A percentile compares a stretch with the other conserved stretches of the same genome.
phyloP scores from a whole-genome alignment of 64 coral and sea anemone species.

The Porites australiensis region DNA sequence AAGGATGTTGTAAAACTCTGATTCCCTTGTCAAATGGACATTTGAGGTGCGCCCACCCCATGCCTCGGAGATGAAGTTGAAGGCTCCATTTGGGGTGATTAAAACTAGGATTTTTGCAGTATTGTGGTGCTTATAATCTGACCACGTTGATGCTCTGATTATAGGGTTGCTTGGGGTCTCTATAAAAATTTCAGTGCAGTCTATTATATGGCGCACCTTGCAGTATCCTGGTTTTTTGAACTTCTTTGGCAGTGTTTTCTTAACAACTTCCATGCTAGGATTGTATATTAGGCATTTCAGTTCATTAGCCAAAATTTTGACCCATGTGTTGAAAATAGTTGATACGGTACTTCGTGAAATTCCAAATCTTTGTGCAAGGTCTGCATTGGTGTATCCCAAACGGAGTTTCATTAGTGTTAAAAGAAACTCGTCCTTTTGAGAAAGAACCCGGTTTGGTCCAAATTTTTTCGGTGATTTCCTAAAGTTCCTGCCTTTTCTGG shows the following conservation, averaged over 20 bases:
- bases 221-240: slow-evolving; percentile 17
- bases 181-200: slow-evolving; percentile 59
- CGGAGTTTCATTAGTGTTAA: slow-evolving; percentile 60
- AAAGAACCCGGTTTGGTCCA: slow-evolving; percentile 38
- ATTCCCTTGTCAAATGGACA: slow-evolving; percentile 46
- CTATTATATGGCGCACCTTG: slow-evolving; percentile 31
- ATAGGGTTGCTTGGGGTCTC: not conserved
- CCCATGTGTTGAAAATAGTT: slow-evolving; percentile 36
- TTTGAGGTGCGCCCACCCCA: not conserved
- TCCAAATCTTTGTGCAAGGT: slow-evolving; percentile 19
- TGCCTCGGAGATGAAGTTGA: slow-evolving; percentile 21
- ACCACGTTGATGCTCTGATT: slow-evolving; percentile 26
- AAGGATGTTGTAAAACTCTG: slow-evolving; percentile 47
- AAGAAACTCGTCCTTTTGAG: too few relatives aligned
- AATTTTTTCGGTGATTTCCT: slow-evolving; percentile 57
- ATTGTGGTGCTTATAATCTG: slow-evolving; percentile 64
- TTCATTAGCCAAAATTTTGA: slow-evolving; percentile 42
- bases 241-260: slow-evolving; percentile 23
- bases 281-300: too few relatives aligned
- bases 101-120: slow-evolving; percentile 50
- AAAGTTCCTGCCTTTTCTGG: too few relatives aligned
- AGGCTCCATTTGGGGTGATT: slow-evolving; percentile 5
- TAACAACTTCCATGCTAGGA: slow-evolving; percentile 1
- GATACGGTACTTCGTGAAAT: not conserved
- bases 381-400: too few relatives aligned